Base-by-base conservation (phyloP, 2,888 invertebrate genomes). In the Eupithecia abbreviata region DNA sequence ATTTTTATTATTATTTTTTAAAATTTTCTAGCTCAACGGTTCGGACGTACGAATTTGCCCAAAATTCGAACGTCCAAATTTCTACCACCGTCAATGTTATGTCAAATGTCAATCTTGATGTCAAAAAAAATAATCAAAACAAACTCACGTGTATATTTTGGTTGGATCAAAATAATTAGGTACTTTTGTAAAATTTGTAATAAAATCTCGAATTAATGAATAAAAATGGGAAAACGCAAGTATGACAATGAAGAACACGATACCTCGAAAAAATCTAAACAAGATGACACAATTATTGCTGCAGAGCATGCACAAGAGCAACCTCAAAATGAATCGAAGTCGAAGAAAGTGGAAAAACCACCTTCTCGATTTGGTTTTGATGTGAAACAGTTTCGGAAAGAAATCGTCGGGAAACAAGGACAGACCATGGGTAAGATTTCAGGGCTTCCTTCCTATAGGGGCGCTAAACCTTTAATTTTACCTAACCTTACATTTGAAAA, bases 381-480 rank as follows among this genome's bases (percentile, higher is more conserved):
- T 86, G 92, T 96, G 77, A 95, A 96, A 88, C 93, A 96, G 79
- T 96, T 96, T 78, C 93, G 96, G 0, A 95, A 94, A 82, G 96
- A 96, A 80, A 85, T 97, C 74, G 86, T 92, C 0, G 91, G 92
- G 6, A 94, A 92, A 73, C 92, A 92, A 69, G 95, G 95, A 15
- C 96, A 96, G 84, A 93, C 95, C 77, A 93, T 95, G 88, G 96
- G 96, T 96, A 88, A 88, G 89, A 84, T 71, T 42, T 41, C 47
- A 71, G 66, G n/a, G 3, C 12, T 62, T 72, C 15, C 41, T 49
- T 47, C 13, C 9, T 66, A 4, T 18, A 68, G 7, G 43, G 15
- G 3, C 13, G 43, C n/a, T 18, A 58, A 68, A 45, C 41, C 15
- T 13, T 68, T n/a, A 2, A 43, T 43, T 68, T 70, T 47, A 41